Percentiles rank a stretch among this genome's conserved stretches.
Conservation (phyloP, 2,113 vertebrate genomes). For the Trochalopteron elliotii region DNA sequence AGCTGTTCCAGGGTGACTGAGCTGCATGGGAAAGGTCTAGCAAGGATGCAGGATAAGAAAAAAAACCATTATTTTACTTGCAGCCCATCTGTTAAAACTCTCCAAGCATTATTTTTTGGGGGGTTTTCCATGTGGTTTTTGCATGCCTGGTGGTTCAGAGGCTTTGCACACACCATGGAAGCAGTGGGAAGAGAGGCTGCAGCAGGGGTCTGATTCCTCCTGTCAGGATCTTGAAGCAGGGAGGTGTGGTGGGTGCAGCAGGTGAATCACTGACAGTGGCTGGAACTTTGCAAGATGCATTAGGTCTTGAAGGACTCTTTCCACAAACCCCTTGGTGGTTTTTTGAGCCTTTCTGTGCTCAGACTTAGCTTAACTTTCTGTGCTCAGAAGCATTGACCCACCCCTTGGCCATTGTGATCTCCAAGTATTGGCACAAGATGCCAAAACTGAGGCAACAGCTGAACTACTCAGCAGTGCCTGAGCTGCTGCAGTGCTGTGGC, state of each 20-base stretch:
- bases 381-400: rapidly evolving
- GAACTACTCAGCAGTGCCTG: background rate
- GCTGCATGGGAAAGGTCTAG: background rate
- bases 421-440: background rate
- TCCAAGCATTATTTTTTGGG: background rate
- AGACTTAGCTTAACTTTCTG: background rate
- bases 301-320: background rate
- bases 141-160: background rate
- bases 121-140: background rate
- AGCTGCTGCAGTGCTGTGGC: background rate
- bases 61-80: rapidly evolving
- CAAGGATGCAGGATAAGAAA: background rate
- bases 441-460: background rate
- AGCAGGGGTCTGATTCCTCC: background rate
- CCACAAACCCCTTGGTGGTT: background rate
- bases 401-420: rapidly evolving
- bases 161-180: background rate
- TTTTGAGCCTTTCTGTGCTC: background rate
- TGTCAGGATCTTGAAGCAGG: background rate
- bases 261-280: background rate
- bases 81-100: background rate
- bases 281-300: rapidly evolving
- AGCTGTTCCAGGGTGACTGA: background rate
- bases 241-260: background rate
- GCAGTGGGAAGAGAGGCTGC: background rate